phyloP scores from a whole-genome alignment of 2,888 invertebrate genomes.

The Scaptomyza flava region DNA sequence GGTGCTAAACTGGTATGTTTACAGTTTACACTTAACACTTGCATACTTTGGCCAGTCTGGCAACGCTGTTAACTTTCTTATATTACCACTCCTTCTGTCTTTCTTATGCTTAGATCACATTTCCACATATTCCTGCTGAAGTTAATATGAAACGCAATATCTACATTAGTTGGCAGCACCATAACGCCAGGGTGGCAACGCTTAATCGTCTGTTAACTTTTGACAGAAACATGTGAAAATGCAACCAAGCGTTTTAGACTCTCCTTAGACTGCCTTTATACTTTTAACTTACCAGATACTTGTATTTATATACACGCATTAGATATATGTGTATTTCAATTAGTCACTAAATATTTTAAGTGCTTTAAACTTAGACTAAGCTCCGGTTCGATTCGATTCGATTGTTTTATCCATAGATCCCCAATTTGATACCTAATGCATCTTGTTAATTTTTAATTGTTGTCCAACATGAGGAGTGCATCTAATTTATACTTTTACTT shows the following conservation, averaged over 20 bases:
- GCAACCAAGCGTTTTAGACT: constrained; percentile 5
- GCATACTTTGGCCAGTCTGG: constrained; percentile 35
- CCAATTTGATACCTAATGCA: constrained; percentile 11
- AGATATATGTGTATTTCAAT: constrained; percentile 66
- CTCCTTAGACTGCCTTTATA: constrained; percentile 38
- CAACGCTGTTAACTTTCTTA: constrained; percentile 17
- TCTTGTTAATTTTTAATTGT: constrained; percentile 35
- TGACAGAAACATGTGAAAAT: background rate
- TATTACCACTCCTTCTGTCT: constrained; percentile 23
- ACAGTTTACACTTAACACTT: constrained; percentile 46
- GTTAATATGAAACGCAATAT: background rate
- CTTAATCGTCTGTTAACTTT: background rate
- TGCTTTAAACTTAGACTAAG: constrained; percentile 76
- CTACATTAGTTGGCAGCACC: background rate
- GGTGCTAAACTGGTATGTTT: constrained; percentile 78
- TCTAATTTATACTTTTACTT: constrained; percentile 39
- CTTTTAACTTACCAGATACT: constrained; percentile 36
- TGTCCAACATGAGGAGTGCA: constrained; percentile 15
- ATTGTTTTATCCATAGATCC: constrained; percentile 18
- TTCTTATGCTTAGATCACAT: constrained; percentile 2
- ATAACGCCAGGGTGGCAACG: background rate
- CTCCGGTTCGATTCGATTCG: constrained; percentile 32
- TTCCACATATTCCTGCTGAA: constrained; percentile 4
- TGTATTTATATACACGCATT: constrained; percentile 39
- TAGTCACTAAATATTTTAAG: constrained; percentile 84